Evolutionary conservation across 2,888 invertebrate genomes (phyloP).

Genomic region (Heliconius aoede): DNA sequence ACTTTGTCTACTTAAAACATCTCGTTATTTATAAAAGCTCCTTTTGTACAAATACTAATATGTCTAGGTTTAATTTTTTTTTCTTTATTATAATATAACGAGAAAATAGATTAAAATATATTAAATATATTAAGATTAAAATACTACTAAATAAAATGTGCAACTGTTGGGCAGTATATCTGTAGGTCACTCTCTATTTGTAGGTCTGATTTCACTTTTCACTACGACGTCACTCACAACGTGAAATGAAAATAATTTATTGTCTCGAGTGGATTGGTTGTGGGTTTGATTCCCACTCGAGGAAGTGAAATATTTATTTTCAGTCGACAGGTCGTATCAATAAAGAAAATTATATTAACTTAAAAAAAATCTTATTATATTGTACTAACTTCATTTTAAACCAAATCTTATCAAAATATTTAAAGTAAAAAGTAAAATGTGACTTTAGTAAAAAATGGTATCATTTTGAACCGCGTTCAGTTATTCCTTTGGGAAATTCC

Average conservation of each 20-base stretch:
- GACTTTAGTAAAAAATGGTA: constrained; percentile 22
- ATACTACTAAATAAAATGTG: background rate
- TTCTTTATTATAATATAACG: background rate
- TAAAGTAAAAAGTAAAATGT: constrained; percentile 5
- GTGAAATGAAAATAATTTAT: no score
- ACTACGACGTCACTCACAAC: no score
- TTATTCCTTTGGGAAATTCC: constrained; percentile 38
- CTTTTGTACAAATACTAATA: background rate
- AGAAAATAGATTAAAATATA: no score
- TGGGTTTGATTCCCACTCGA: no score
- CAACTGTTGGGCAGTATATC: background rate
- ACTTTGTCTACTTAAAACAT: constrained; percentile 11
- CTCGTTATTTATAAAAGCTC: constrained; percentile 11
- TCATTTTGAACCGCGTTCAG: constrained; percentile 32
- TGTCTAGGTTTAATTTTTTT: background rate
- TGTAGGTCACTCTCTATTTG: background rate
- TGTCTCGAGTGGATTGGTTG: no score
- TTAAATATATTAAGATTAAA: background rate
- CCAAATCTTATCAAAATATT: background rate
- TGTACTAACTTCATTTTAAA: background rate
- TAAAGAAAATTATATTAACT: no score
- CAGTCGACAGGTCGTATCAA: no score
- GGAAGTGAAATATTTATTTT: no score
- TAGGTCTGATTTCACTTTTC: no score
- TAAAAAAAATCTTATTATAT: background rate